phyloP scores from a whole-genome alignment of 1,140 invertebrate genomes.

The Cotesia vestalis region DNA sequence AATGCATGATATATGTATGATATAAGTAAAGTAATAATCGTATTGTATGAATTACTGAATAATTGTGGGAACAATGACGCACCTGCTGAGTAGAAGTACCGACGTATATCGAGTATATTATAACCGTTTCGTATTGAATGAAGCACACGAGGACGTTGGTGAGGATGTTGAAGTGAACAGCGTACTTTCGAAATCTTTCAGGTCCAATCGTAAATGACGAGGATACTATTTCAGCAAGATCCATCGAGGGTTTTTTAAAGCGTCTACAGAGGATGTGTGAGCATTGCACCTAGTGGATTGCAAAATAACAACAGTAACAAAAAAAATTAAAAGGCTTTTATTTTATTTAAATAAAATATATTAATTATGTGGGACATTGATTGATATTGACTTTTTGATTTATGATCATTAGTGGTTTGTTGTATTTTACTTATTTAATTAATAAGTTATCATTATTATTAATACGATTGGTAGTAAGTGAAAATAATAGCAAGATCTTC shows the following conservation, averaged over 20 bases:
- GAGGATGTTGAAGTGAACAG: conserved; percentile 51
- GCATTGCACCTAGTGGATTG: conserved; percentile 57
- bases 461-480: no score
- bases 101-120: conserved; percentile 52
- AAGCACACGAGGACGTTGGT: conserved; percentile 50
- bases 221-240: conserved; percentile 67
- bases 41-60: no score
- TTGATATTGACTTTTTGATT: no score
- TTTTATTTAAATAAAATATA: not conserved
- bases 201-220: conserved; percentile 66
- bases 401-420: no score
- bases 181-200: conserved; percentile 55
- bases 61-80: conserved; percentile 23
- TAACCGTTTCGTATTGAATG: conserved; percentile 46
- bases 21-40: no score
- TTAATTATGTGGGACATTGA: not conserved
- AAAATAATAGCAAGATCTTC: no score
- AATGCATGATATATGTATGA: no score
- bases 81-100: conserved; percentile 54
- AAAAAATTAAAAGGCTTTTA: no score
- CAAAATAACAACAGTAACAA: not conserved
- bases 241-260: conserved; percentile 58
- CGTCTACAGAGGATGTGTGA: conserved; percentile 60
- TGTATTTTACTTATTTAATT: no score
- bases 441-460: no score